Base-by-base conservation (phyloP, 2,797 vertebrate species). In the Sebastes oblongus region DNA sequence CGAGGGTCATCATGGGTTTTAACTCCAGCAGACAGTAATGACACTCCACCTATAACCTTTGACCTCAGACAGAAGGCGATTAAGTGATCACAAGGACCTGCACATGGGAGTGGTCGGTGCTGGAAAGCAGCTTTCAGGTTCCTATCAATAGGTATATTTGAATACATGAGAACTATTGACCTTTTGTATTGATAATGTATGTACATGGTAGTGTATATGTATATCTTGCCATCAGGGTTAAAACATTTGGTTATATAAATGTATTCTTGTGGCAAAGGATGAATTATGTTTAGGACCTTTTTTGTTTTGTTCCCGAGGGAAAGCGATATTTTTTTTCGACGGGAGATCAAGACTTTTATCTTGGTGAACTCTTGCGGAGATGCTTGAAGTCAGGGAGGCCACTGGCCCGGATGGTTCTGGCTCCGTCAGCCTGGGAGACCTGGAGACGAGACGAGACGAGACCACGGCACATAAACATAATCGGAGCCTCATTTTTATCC, bases 171-270 rank as follows among this genome's bases (percentile, higher is more conserved):
- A 93, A 91, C 88, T 90, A 81, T 88, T 91, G 85, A 90, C 83
- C 83, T 88, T 92, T 94, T 95, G 87, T 88, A 91, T 89, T 72
- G 81, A 90, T 84, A 81, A 84, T 89, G 88, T 94, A 89, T 91
- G 91, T 94, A 93, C 88, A 91, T 93, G 91, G 86, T 94, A 93
- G 91, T 94, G 90, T 94, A 92, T 93, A 93, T 95, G 94, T 96
- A 94, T 93, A 95, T 94, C 93, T 95, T 95, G 94, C 94, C 94
- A 95, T 95, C 95, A 95, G 95, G 96, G 94, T 95, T 87, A 93
- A 93, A 87, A 88, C 88, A 93, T 95, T 95, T 95, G 91, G 89
- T 94, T 94, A 86, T 91, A 93, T 91, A 88, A 90, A 93, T 89
- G 91, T 95, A 90, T 93, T 91, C 84, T 93, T 81, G 78, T 89